Evolutionary conservation across 2,113 vertebrate genomes (phyloP).

Genomic region (Hippoglossus stenolepis): DNA sequence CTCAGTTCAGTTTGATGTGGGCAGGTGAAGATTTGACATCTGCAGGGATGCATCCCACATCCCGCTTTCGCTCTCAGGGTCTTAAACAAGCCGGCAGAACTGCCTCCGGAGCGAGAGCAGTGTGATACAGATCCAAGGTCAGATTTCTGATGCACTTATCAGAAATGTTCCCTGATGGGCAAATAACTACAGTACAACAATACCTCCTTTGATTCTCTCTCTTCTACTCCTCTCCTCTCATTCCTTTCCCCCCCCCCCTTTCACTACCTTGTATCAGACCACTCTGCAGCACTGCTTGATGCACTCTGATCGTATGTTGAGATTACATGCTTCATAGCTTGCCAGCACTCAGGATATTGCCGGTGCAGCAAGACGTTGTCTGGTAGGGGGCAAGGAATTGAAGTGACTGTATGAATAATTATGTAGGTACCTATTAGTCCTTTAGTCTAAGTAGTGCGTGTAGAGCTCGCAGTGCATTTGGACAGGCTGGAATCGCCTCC

Average conservation of each 20-base stretch:
- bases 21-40: slow-evolving; percentile 43
- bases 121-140: slow-evolving; percentile 24
- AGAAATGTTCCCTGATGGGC: slow-evolving; percentile 12
- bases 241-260: background rate
- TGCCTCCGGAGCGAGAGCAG: slow-evolving; percentile 1
- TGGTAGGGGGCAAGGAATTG: slow-evolving; percentile 38
- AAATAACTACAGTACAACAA: slow-evolving; percentile 25
- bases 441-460: slow-evolving; percentile 15
- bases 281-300: background rate
- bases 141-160: slow-evolving; percentile 6
- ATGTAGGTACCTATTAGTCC: slow-evolving; percentile 39
- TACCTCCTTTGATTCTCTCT: slow-evolving; percentile 7
- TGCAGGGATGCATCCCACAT: slow-evolving; percentile 31
- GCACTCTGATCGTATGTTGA: slow-evolving; percentile 11
- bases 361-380: slow-evolving; percentile 34
- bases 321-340: slow-evolving; percentile 44
- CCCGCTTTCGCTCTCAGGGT: background rate
- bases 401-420: slow-evolving; percentile 58
- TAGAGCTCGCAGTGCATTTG: slow-evolving; percentile 6
- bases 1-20: slow-evolving; percentile 41
- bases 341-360: slow-evolving; percentile 25
- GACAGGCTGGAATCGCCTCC: background rate
- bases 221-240: background rate
- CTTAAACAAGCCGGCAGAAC: background rate
- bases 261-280: background rate